Evolutionary conservation across 2,797 vertebrate species (phyloP), one percentile per base, ranked within the genome.

Genomic region (Diplodus sargus): DNA sequence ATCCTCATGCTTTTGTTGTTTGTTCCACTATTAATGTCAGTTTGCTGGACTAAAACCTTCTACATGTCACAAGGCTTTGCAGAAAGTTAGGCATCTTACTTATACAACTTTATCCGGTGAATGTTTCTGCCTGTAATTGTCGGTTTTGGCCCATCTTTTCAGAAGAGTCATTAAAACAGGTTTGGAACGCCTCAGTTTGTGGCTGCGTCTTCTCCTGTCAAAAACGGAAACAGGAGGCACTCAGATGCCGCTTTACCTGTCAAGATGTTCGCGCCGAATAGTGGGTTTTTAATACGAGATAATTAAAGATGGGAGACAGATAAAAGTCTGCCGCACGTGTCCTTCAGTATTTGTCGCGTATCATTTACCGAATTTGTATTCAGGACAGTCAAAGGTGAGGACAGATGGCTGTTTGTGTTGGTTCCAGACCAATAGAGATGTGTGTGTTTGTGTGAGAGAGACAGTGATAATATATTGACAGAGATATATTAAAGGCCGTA

Each of bases 401-500:
- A 83, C 84, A 87, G 68, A 86, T 85, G 79, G 78, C 10, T 4
- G 23, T 74, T 83, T 72, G 73, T 60, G 53, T 53, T 68, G 52
- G 8, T 47, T 61, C 28, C 47, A 81, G 23, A 7, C 67, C 22
- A n/a, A 34, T 25, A 28, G 51, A 56, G 39, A 12, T 34, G 28
- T 70, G 42, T 63, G 22, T 64, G 16, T 23, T 25, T 17, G 18
- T 48, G 61, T 51, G 64, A 49, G 39, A 53, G 28, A 57, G 64
- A 54, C 52, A 66, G 58, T 59, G 60, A 82, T 70, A 52, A 81
- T 85, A 58, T 81, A 82, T 83, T 70, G 79, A 86, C 76, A 61
- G 61, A 79, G 76, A 70, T 76, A 64, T 86, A 90, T 82, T 84
- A 85, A 89, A 89, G 57, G 74, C 53, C 72, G 45, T 14, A 75